These are phyloP conservation scores for Phoeniculus purpureus DNA, from an alignment of 2,797 vertebrate species.

Conservation along the genomic window DNA sequence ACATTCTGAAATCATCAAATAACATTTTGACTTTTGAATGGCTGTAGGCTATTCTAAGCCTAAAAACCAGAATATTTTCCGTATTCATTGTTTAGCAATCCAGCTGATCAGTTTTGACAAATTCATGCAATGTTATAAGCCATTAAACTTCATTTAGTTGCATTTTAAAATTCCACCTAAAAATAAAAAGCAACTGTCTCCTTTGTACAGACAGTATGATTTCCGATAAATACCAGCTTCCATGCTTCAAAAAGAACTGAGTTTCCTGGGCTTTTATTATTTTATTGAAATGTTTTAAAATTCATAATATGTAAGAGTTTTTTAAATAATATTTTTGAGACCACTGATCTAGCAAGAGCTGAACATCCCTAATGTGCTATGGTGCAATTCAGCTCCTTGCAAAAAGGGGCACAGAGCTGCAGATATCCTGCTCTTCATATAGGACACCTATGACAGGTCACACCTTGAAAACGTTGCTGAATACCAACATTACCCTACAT, in stretches of 20 bases:
- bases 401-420: background rate
- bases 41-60: conserved; percentile 66
- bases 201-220: conserved; percentile 6
- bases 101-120: conserved; percentile 73
- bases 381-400: background rate
- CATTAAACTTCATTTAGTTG: conserved; percentile 72
- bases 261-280: background rate
- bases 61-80: conserved; percentile 71
- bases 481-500: background rate
- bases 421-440: background rate
- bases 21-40: conserved; percentile 77
- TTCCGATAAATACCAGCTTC: conserved; percentile 8
- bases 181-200: conserved; percentile 59
- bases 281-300: conserved; percentile 14
- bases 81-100: conserved; percentile 66
- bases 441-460: background rate
- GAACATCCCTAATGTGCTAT: background rate
- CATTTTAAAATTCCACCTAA: conserved; percentile 63
- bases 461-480: conserved; percentile 15
- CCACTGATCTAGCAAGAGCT: background rate
- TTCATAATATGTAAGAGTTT: background rate
- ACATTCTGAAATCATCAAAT: conserved; percentile 73
- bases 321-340: conserved; percentile 20
- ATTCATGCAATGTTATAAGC: conserved; percentile 71
- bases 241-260: background rate